These are phyloP conservation scores for Nasonia giraulti DNA, from an alignment of 1,140 invertebrate genomes.

Conservation along the genomic window DNA sequence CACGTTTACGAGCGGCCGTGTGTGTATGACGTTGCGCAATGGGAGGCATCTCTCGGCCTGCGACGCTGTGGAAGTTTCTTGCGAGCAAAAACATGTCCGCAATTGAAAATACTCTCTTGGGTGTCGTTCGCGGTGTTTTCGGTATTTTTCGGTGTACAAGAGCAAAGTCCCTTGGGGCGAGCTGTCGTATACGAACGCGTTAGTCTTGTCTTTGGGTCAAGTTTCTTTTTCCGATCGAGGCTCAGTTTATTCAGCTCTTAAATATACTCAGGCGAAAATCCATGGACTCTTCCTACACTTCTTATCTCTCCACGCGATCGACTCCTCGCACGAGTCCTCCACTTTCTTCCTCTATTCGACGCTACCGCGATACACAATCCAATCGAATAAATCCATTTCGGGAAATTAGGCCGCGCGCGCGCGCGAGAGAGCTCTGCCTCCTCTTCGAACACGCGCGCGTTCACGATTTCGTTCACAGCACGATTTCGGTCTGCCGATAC, in stretches of 20 bases:
- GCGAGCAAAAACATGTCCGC: neutral
- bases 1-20: neutral
- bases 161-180: too few relatives aligned
- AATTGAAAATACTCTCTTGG: neutral
- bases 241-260: too few relatives aligned
- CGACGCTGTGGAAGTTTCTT: neutral
- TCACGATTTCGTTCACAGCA: too few relatives aligned
- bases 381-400: slow-evolving; percentile 10
- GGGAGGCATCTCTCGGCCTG: neutral
- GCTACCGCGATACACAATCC: neutral
- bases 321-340: too few relatives aligned
- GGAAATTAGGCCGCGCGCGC: slow-evolving; percentile 8
- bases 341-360: neutral
- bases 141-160: too few relatives aligned
- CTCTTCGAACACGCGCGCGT: too few relatives aligned
- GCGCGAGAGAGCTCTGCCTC: neutral
- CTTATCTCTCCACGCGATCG: neutral
- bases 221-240: too few relatives aligned
- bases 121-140: too few relatives aligned
- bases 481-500: slow-evolving; percentile 5
- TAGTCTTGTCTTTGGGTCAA: too few relatives aligned
- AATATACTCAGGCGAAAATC: too few relatives aligned
- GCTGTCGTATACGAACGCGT: too few relatives aligned
- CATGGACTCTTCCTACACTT: too few relatives aligned
- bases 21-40: slow-evolving; percentile 17